Percentiles rank a stretch among this genome's conserved stretches.
phyloP scores from a whole-genome alignment of 2,113 vertebrate species.

The Hydropotes inermis region DNA sequence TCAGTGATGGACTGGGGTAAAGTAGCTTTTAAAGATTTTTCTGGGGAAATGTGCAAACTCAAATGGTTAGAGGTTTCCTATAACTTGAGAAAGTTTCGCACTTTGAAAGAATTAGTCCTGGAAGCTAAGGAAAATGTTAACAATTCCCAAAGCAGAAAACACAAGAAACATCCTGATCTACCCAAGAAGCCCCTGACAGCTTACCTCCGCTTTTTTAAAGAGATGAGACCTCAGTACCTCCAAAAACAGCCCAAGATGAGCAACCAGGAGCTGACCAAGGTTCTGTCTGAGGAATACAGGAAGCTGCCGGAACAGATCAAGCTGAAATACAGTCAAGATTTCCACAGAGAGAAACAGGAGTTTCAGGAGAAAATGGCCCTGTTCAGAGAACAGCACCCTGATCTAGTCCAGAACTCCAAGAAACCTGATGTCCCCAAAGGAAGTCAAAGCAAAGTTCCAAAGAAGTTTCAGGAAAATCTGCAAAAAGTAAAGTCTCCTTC shows the following conservation, averaged over 20 bases:
- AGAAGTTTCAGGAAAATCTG: constrained; percentile 83
- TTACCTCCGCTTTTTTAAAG: constrained; percentile 81
- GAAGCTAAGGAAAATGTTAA: not conserved
- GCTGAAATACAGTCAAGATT: constrained; percentile 93
- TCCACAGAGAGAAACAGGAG: constrained; percentile 88
- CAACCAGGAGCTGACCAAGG: constrained; percentile 91
- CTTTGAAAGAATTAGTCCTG: not conserved
- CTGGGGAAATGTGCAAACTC: constrained; percentile 30
- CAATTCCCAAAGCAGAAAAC: rapidly evolving
- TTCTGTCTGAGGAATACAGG: constrained; percentile 92
- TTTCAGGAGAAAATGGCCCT: constrained; percentile 89
- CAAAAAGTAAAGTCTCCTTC: constrained; percentile 87
- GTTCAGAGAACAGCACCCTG: constrained; percentile 90
- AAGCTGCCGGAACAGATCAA: constrained; percentile 91
- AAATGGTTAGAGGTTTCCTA: constrained; percentile 62
- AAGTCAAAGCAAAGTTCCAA: constrained; percentile 88
- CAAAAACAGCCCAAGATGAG: constrained; percentile 82
- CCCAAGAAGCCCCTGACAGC: constrained; percentile 91
- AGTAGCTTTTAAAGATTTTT: constrained; percentile 21
- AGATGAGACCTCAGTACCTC: not conserved
- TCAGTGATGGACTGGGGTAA: not conserved
- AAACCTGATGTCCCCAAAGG: constrained; percentile 87
- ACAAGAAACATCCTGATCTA: not conserved
- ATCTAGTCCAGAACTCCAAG: constrained; percentile 87
- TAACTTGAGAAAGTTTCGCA: not conserved